These are phyloP conservation scores for Leptinotarsa tumamoca DNA, from an alignment of 2,888 invertebrate species.

Conservation along the genomic window DNA sequence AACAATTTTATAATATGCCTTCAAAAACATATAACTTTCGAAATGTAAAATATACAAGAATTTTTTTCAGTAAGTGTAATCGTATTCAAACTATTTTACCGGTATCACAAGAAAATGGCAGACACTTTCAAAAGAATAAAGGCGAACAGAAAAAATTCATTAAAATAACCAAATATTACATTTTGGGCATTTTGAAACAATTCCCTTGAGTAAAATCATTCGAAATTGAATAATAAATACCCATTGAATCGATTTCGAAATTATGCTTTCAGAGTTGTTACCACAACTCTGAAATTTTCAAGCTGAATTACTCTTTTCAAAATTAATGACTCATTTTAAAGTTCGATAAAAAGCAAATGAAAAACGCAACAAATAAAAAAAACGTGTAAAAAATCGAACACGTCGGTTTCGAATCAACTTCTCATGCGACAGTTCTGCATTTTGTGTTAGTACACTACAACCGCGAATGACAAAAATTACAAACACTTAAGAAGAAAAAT, in stretches of 20 bases:
- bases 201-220: no score
- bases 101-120: background rate
- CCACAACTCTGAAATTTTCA: no score
- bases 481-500: constrained; percentile 40
- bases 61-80: background rate
- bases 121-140: background rate
- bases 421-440: constrained; percentile 1
- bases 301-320: background rate
- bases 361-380: background rate
- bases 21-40: background rate
- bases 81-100: background rate
- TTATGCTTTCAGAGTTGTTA: no score
- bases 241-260: no score
- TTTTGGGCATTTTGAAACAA: background rate
- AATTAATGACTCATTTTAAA: background rate
- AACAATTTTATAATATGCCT: no score
- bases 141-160: background rate
- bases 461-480: constrained; percentile 33
- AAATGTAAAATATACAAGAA: background rate
- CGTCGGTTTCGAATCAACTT: background rate
- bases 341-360: background rate
- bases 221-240: no score
- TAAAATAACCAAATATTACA: background rate
- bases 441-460: constrained; percentile 35
- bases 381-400: background rate